Percentiles rank a stretch among this genome's conserved stretches.
These are phyloP conservation scores for Anguilla obscura DNA, from an alignment of 2,797 vertebrate species.

Conservation along the genomic window DNA sequence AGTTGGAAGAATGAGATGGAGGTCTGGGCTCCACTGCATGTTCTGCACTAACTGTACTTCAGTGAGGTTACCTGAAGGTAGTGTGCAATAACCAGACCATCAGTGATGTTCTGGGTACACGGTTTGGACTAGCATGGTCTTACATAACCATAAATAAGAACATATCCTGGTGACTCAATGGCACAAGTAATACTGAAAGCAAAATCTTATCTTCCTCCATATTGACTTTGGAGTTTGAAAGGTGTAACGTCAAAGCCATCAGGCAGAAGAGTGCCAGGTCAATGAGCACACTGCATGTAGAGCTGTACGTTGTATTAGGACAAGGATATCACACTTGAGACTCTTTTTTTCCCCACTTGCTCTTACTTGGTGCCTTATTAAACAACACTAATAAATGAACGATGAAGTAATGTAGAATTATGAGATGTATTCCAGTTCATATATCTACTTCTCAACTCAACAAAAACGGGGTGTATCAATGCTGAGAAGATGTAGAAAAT, in stretches of 20 bases:
- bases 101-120: background rate
- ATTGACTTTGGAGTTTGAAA: slow-evolving; percentile 4
- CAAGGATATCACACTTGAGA: background rate
- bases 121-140: background rate
- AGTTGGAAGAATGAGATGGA: slow-evolving; percentile 3
- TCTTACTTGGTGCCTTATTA: background rate
- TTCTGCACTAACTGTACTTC: background rate
- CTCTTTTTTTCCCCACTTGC: background rate
- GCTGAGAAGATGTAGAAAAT: background rate
- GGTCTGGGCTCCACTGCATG: background rate
- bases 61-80: background rate
- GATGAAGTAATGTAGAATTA: background rate
- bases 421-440: background rate
- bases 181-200: background rate
- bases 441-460: background rate
- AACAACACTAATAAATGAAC: background rate
- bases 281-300: background rate
- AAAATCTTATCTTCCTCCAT: background rate
- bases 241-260: background rate
- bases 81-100: background rate
- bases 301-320: background rate
- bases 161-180: background rate
- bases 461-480: background rate
- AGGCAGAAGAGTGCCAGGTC: background rate
- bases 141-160: background rate